Conservation (phyloP, 2,797 vertebrate genomes). For the Valencia hispanica region DNA sequence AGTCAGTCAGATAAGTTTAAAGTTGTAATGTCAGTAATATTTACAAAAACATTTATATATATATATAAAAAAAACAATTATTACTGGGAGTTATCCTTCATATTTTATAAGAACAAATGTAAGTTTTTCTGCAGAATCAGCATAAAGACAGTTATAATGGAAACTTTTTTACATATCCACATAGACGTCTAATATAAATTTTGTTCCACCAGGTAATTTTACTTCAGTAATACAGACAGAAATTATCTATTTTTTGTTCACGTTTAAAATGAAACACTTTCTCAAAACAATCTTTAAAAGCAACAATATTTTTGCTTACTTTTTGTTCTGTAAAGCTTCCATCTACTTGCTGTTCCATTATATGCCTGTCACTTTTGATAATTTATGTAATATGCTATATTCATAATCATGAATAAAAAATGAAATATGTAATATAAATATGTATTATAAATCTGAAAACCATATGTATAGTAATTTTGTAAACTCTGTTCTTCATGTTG, state of each 20-base stretch:
- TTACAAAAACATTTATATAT: no score
- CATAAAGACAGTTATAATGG: conserved; percentile 26
- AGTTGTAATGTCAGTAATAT: background rate
- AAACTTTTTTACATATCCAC: conserved; percentile 34
- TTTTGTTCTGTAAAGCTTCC: conserved; percentile 4
- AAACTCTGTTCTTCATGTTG: background rate
- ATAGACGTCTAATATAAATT: conserved; percentile 49
- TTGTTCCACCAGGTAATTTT: conserved; percentile 60
- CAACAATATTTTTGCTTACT: background rate
- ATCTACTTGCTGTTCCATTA: conserved; percentile 8
- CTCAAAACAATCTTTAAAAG: conserved; percentile 21
- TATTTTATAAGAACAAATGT: conserved; percentile 43
- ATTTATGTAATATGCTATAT: conserved; percentile 1
- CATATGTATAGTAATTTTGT: background rate
- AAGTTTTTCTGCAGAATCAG: conserved; percentile 23
- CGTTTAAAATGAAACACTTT: conserved; percentile 22
- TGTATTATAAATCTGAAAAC: background rate
- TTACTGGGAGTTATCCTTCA: background rate
- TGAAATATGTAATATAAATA: conserved; percentile 1
- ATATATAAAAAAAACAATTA: background rate
- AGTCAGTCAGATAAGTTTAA: background rate
- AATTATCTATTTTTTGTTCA: conserved; percentile 30
- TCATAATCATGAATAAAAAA: conserved; percentile 2
- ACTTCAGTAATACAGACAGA: conserved; percentile 54
- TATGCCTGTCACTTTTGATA: background rate